phyloP scores from a whole-genome alignment of 2,113 vertebrate genomes.

The Antidorcas marsupialis region DNA sequence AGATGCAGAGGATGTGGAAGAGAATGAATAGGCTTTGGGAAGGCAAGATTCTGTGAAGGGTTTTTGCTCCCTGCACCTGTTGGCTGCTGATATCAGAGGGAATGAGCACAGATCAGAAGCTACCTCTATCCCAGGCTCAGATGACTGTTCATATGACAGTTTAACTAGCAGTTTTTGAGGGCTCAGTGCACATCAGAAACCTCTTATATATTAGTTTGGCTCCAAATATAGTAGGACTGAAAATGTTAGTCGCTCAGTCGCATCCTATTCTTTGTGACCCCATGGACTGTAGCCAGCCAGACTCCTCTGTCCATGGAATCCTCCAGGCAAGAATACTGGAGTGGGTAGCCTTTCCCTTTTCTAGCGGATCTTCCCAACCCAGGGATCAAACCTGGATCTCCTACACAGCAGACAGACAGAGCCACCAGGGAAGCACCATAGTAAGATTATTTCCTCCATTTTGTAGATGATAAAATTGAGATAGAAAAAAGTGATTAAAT shows the following conservation, averaged over 20 bases:
- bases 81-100: too few species aligned
- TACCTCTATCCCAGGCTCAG: neutral
- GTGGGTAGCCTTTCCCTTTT: neutral
- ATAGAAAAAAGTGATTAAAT: neutral
- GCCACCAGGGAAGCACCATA: neutral
- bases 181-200: neutral
- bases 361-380: neutral
- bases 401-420: neutral
- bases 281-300: neutral
- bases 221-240: neutral
- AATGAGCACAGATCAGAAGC: rapidly evolving
- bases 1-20: neutral
- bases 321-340: neutral
- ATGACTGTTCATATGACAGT: neutral
- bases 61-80: neutral
- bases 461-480: neutral
- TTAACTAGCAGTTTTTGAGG: neutral
- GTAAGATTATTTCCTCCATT: neutral
- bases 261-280: neutral
- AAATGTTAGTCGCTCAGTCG: neutral
- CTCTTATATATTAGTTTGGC: neutral
- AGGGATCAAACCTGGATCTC: neutral
- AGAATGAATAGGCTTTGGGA: rapidly evolving
- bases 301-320: neutral
- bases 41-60: neutral